Evolutionary conservation across 2,797 vertebrate genomes (phyloP).

Genomic region (Pantherophis vulpinus): DNA sequence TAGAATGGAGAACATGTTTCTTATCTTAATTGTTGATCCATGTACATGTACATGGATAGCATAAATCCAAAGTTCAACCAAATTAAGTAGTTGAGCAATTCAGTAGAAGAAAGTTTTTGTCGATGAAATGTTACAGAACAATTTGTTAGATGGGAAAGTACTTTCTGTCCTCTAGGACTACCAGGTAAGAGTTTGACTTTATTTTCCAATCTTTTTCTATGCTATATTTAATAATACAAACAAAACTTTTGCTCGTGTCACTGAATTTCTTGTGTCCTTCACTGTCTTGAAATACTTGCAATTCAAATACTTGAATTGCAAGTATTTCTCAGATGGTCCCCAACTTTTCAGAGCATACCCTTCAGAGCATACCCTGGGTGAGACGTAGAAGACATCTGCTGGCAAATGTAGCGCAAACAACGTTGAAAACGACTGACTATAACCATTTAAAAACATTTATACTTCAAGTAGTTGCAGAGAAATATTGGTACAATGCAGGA

Average conservation of each 20-base stretch:
- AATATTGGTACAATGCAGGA: background rate
- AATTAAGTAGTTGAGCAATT: background rate
- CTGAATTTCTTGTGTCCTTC: background rate
- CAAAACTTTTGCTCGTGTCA: background rate
- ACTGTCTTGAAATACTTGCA: background rate
- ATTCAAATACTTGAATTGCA: background rate
- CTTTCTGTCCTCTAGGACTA: background rate
- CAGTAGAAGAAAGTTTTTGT: background rate
- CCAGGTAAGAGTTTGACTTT: background rate
- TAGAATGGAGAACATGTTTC: slow-evolving; percentile 28
- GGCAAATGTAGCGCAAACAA: background rate
- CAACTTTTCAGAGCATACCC: background rate
- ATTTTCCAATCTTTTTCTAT: background rate
- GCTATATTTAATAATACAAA: background rate
- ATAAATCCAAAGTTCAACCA: background rate
- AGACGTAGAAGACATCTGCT: background rate
- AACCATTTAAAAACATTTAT: background rate
- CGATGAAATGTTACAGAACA: background rate
- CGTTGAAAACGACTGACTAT: background rate
- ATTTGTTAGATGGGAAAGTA: background rate
- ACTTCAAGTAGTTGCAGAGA: background rate
- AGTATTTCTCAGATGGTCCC: background rate
- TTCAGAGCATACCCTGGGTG: background rate
- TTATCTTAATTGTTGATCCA: slow-evolving; percentile 29
- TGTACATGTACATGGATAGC: background rate